Base-by-base conservation (phyloP, 92 coral and sea anemone species). In the Zoanthus sansibaricus region DNA sequence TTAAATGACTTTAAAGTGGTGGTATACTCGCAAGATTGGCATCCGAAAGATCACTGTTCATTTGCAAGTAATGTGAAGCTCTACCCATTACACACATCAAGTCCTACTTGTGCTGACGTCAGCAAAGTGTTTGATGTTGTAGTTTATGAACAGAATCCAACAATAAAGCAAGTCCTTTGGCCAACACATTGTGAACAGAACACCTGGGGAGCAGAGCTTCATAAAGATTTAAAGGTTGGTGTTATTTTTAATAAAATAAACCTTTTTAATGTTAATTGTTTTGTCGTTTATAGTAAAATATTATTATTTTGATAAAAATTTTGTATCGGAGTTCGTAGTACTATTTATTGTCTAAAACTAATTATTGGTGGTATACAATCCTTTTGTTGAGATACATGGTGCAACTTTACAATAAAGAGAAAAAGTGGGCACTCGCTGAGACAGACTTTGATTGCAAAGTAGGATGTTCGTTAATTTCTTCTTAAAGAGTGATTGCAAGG, bases 201-300 rank as follows among this genome's bases (percentile, higher is more conserved):
- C 51, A 86, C 91, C 66, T 95, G 98, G 98, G 99, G 99, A 14
- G 94, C 99, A 51, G 95, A 93, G 83, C 88, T 96, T 33, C 99
- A 96, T 58, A 84, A 90, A 78, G 95, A 89, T 47, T 82, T 96
- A 72, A 92, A 82, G 93, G 99, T 93, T 69, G 14, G 14, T 30
- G 10, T 21, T 5, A 18, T 5, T 67, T 20, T 25, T 10, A 21
- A 67, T 67, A 10, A 67, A 0, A 1, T 8, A 67, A 21, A 49
- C 55, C 1, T 11, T 7, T 49, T 4, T 37, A 37, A 37, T 37
- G 4, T 37, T 0, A 37, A 37, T 37, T 37, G 4, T 4, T 37
- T 37, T 37, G 4, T 37, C 42, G 2, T 37, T 4, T 2, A 37
- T 37, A 4, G 4, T 37, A 37, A 37, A 37, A 37, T 37, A 37